Percentiles rank a stretch among this genome's conserved stretches.
These are phyloP conservation scores for Micrasema minimum DNA, from an alignment of 1,140 invertebrate genomes.

Conservation along the genomic window DNA sequence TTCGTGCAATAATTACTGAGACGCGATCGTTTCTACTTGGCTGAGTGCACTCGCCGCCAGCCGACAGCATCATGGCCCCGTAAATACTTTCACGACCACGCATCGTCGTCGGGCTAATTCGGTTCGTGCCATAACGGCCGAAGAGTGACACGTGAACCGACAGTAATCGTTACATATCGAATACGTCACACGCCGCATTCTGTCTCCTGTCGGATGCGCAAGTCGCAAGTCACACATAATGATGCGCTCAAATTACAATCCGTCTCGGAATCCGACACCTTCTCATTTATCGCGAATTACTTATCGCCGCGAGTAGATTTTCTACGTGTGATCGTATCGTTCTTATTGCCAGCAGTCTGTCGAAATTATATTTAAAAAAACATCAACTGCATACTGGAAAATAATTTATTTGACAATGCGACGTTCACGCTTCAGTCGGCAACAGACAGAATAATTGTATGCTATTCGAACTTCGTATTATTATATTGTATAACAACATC, in stretches of 20 bases:
- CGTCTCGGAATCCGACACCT: neutral
- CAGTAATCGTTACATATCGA: constrained; percentile 22
- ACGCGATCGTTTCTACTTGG: constrained; percentile 19
- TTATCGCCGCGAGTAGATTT: neutral
- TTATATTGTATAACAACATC: no score
- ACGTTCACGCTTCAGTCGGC: no score
- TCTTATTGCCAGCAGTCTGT: no score
- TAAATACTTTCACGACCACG: constrained; percentile 36
- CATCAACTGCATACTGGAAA: no score
- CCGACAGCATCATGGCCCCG: constrained; percentile 1
- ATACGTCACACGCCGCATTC: neutral
- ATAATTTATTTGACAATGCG: no score
- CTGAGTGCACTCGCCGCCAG: constrained; percentile 17
- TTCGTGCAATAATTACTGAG: constrained; percentile 16
- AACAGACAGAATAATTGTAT: no score
- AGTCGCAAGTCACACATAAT: neutral
- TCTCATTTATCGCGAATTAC: neutral
- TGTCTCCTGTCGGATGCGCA: neutral
- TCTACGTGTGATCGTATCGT: no score
- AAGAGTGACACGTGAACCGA: constrained; percentile 13
- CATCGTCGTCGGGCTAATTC: constrained; percentile 14
- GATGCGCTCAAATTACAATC: constrained; percentile 5
- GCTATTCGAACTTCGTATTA: no score
- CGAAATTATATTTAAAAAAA: no score
- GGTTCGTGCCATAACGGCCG: constrained; percentile 13